Evolutionary conservation across 2,113 vertebrate species (phyloP), one percentile per base, ranked within the genome.

Genomic region (Scomber colias): DNA sequence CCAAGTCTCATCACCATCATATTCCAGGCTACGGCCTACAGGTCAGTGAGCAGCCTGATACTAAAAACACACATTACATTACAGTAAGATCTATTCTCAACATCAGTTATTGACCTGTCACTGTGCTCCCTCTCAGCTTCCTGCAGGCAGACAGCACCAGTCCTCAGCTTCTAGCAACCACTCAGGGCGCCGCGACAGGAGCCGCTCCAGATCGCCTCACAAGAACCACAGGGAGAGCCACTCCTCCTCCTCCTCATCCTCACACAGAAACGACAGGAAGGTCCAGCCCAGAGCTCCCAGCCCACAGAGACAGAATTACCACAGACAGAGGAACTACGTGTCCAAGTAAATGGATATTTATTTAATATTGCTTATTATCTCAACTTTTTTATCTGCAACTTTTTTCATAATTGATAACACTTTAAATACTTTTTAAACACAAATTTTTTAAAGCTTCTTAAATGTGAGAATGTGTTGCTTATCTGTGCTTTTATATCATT

Each of bases 1-100:
- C 69, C 17, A 48, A 81, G 12, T 83, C 90, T 77, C 87, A 89
- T 65, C 71, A 87, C n/a, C 95, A 79, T 90, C 90, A 90, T 69
- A 9, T 63, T 31, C 83, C 95, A 0, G 95, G 95, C 19, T 99
- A 97, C 15, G 98, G 98, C 3, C 94, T 99, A 0, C 97, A 95
- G 92, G 97, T 99, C 61, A 46, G 91, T 77, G 0, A 30, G 16
- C 17, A 60, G n/a, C 19, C 11, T 55, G n/a, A 45, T 44, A 14
- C 11, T 13, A 5, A 13, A 9, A 31, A 55, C 31, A 46, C 3
- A 13, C 21, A 17, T 6, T 9, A 27, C 24, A 27, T 40, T 60
- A n/a, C n/a, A 16, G 2, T 40, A 2, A 11, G 31, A 27, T 55
- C 14, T 27, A 3, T 14, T 35, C 31, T 35, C 31, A 35, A 35